These are phyloP conservation scores for Morone chrysops DNA, from an alignment of 2,113 vertebrate species.

Conservation along the genomic window DNA sequence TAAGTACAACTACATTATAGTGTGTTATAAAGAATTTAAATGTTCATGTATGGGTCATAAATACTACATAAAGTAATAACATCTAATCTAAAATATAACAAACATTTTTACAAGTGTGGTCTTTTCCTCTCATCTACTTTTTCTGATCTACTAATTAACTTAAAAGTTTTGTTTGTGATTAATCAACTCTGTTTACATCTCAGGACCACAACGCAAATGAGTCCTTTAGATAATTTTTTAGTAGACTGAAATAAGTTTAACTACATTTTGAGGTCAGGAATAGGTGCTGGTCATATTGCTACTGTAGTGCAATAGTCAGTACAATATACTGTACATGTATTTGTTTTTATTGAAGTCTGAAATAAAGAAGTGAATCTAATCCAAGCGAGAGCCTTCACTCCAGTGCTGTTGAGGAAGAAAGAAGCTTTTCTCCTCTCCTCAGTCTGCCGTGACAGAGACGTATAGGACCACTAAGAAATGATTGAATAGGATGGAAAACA, in stretches of 20 bases:
- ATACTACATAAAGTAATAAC: too few species aligned
- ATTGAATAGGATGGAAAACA: slow-evolving; percentile 62
- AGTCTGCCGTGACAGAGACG: slow-evolving; percentile 28
- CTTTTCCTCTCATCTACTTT: background rate
- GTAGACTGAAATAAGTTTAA: background rate
- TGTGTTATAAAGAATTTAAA: background rate
- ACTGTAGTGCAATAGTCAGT: background rate
- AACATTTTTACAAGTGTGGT: too few species aligned
- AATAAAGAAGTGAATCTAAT: background rate
- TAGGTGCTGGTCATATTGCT: background rate
- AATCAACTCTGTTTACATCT: too few species aligned
- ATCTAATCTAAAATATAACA: too few species aligned
- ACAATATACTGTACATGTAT: background rate
- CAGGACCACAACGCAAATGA: background rate
- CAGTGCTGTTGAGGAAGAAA: slow-evolving; percentile 22
- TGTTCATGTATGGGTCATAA: background rate
- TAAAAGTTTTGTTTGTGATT: background rate
- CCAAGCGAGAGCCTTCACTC: background rate
- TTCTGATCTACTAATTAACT: background rate
- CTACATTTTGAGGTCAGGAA: background rate
- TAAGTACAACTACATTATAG: background rate
- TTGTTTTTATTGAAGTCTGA: background rate
- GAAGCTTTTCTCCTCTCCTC: slow-evolving; percentile 1
- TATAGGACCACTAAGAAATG: slow-evolving; percentile 38
- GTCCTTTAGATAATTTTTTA: background rate